Evolutionary conservation across 1,140 invertebrate species (phyloP), one percentile per base, ranked within the genome.

Genomic region (Proales similis): DNA sequence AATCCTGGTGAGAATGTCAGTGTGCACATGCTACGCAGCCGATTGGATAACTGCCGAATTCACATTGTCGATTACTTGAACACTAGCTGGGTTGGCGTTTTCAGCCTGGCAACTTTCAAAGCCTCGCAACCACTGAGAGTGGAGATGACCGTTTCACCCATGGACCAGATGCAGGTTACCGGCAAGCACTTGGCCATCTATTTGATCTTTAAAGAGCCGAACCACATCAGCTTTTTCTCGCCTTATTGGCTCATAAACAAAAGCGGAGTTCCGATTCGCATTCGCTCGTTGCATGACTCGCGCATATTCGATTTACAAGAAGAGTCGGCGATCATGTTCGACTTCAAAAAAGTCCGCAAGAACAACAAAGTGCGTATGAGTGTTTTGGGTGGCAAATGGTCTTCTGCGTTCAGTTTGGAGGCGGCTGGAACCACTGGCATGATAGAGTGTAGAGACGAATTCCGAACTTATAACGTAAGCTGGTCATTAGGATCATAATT

Each of bases 231-330:
- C 11, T 26, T 57, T 24, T 57, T 42, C 45, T 57, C 26, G 6
- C 51, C 51, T 11, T 57, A 57, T 24, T 57, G 51, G 51, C 27
- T 57, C 4, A 57, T 57, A 17, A 57, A 57, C 17, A 57, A 57
- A 9, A 57, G 51, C 22, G 51, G 51, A 24, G 26, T 30, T n/a
- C 51, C 51, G 9, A 57, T 57, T 43, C 26, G 30, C 29, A 57
- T 57, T 17, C 39, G 27, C 29, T 33, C 22, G 2, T 33, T 20
- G 19, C 33, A 36, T 17, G 32, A 33, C n/a, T 17, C 27, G 17
- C 33, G 51, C 20, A 42, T 26, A 29, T 57, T 42, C 20, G 6
- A n/a, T 14, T 42, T 57, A 26, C 51, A 36, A 24, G 51, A 57
- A 4, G 51, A 57, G 39, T 29, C 11, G 9, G 45, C 45, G n/a